Evolutionary conservation across 2,888 invertebrate genomes (phyloP).

Genomic region (Drosophila paranaensis): DNA sequence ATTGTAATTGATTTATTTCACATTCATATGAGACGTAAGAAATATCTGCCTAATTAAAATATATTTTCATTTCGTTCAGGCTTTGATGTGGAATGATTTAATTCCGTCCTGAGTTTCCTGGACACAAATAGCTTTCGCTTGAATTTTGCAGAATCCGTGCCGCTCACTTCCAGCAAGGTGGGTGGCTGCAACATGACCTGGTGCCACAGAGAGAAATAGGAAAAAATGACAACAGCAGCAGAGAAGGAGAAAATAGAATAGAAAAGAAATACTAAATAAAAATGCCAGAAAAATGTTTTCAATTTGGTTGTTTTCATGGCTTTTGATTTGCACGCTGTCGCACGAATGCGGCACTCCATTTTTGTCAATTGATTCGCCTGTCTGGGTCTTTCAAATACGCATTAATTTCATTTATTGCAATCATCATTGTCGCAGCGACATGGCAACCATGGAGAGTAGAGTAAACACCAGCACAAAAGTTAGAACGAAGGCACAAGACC

Average conservation of each 20-base stretch:
- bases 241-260: not conserved
- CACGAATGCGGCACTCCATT: conserved; percentile 66
- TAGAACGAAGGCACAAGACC: conserved; percentile 54
- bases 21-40: not conserved
- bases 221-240: conserved; percentile 4
- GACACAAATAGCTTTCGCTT: not conserved
- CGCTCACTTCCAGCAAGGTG: not conserved
- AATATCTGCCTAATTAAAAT: not conserved
- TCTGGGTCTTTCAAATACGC: conserved; percentile 78
- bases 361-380: conserved; percentile 80
- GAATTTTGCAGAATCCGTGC: not conserved
- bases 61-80: no score
- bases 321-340: conserved; percentile 41
- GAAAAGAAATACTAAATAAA: conserved; percentile 19
- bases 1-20: not conserved
- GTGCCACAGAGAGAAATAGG: not conserved
- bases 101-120: not conserved
- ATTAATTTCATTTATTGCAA: conserved; percentile 81
- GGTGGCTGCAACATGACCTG: conserved; percentile 15
- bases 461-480: conserved; percentile 61
- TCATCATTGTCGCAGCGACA: conserved; percentile 71
- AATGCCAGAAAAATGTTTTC: conserved; percentile 33
- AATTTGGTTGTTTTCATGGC: conserved; percentile 31
- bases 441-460: conserved; percentile 69
- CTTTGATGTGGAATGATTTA: not conserved